Percentiles rank a stretch among this genome's conserved stretches.
Evolutionary conservation across 2,888 invertebrate species (phyloP).

Genomic region (Rhorus exstirpatorius): DNA sequence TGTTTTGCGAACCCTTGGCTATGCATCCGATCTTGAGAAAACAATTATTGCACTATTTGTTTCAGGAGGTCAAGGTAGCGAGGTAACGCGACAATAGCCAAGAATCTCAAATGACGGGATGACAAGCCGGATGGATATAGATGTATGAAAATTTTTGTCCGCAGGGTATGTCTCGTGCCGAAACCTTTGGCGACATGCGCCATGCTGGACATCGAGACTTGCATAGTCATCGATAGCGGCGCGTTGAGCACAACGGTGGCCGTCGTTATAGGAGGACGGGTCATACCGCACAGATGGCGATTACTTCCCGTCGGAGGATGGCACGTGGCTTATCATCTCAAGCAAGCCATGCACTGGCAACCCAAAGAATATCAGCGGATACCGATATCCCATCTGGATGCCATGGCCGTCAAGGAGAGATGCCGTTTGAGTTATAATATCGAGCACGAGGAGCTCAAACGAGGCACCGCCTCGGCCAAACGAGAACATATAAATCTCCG

Average conservation of each 20-base stretch:
- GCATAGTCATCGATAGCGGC: conserved; percentile 86
- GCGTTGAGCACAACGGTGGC: conserved; percentile 85
- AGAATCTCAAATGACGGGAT: no score
- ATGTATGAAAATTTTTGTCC: no score
- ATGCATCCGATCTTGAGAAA: conserved; percentile 84
- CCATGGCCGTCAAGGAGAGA: conserved; percentile 84
- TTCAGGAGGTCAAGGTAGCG: conserved; percentile 85
- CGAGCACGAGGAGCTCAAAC: conserved; percentile 81
- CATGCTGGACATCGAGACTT: conserved; percentile 84
- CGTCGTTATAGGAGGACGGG: conserved; percentile 84
- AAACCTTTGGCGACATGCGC: conserved; percentile 85
- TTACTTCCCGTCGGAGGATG: conserved; percentile 85
- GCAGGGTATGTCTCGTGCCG: conserved; percentile 84
- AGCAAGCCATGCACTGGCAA: conserved; percentile 85
- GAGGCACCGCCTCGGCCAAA: conserved; percentile 71
- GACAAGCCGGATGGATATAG: no score
- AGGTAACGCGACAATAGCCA: conserved; percentile 81
- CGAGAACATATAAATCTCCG: conserved; percentile 82
- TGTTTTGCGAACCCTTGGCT: conserved; percentile 85
- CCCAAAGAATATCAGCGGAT: conserved; percentile 84
- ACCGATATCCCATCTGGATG: conserved; percentile 84
- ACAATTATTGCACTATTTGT: conserved; percentile 84
- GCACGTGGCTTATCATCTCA: conserved; percentile 85
- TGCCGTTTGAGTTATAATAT: conserved; percentile 85
- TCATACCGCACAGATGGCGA: conserved; percentile 83